These are phyloP conservation scores for Pocota personata DNA, from an alignment of 2,888 invertebrate genomes.

Conservation along the genomic window DNA sequence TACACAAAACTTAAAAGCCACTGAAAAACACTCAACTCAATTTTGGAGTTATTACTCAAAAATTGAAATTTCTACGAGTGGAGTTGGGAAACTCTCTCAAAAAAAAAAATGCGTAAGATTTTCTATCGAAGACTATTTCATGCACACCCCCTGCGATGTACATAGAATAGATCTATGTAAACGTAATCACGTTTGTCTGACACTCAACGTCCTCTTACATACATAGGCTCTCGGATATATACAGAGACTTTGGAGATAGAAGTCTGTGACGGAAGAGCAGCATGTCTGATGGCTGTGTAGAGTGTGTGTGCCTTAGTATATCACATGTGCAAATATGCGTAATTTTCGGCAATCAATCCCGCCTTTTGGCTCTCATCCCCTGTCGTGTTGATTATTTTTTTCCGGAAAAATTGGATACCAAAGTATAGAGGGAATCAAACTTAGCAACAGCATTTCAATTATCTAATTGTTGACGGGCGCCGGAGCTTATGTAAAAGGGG, in stretches of 20 bases:
- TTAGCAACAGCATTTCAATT: conserved; percentile 9
- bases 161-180: not conserved
- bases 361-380: not conserved
- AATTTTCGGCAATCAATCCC: not conserved
- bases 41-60: conserved; percentile 37
- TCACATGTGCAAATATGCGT: not conserved
- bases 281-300: not conserved
- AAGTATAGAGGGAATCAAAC: not conserved
- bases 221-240: not conserved
- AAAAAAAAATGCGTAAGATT: conserved; percentile 34
- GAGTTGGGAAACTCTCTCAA: conserved; percentile 5
- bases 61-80: not conserved
- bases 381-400: not conserved
- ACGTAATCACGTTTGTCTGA: conserved; percentile 19
- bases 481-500: conserved; percentile 8
- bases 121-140: not conserved
- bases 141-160: not conserved
- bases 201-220: not conserved
- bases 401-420: not conserved
- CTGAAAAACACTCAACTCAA: conserved; percentile 31
- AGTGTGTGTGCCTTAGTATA: not conserved
- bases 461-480: conserved; percentile 1
- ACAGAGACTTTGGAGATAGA: not conserved
- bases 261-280: not conserved
- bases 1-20: conserved; percentile 36